A percentile compares a stretch with the other conserved stretches of the same genome.
phyloP scores from a whole-genome alignment of 2,113 vertebrate genomes.

The Neopipo cinnamomea region DNA sequence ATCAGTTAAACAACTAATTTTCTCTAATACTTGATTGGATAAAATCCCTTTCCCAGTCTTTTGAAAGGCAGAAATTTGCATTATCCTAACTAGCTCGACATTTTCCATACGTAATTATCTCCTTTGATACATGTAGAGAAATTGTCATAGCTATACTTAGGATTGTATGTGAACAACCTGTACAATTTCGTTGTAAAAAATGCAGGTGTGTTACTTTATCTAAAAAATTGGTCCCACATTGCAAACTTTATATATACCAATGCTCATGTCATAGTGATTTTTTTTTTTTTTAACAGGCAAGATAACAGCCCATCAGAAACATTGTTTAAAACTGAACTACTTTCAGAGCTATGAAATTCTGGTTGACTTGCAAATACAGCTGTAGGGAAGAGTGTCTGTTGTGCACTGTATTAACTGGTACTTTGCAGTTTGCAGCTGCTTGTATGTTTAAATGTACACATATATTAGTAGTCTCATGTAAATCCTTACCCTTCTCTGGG shows the following conservation, averaged over 20 bases:
- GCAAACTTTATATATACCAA: constrained; percentile 26
- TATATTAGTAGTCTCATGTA: background rate
- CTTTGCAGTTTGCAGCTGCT: background rate
- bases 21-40: background rate
- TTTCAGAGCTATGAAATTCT: background rate
- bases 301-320: background rate
- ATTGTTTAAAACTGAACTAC: background rate
- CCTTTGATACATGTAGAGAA: constrained; percentile 32
- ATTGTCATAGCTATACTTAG: constrained; percentile 46
- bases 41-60: background rate
- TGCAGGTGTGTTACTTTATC: constrained; percentile 21
- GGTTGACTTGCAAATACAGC: background rate
- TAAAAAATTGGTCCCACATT: constrained; percentile 31
- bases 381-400: background rate
- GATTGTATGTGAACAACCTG: constrained; percentile 54
- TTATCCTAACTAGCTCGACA: constrained; percentile 18
- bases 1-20: background rate
- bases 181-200: constrained; percentile 9
- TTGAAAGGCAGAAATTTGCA: constrained; percentile 3
- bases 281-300: background rate
- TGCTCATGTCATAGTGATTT: background rate
- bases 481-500: background rate
- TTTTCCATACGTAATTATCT: constrained; percentile 56
- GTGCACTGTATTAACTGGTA: background rate
- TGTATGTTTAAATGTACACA: background rate